Percentiles rank a stretch among this genome's conserved stretches.
Conservation (phyloP, 2,113 vertebrate genomes). For the Saguinus midas region DNA sequence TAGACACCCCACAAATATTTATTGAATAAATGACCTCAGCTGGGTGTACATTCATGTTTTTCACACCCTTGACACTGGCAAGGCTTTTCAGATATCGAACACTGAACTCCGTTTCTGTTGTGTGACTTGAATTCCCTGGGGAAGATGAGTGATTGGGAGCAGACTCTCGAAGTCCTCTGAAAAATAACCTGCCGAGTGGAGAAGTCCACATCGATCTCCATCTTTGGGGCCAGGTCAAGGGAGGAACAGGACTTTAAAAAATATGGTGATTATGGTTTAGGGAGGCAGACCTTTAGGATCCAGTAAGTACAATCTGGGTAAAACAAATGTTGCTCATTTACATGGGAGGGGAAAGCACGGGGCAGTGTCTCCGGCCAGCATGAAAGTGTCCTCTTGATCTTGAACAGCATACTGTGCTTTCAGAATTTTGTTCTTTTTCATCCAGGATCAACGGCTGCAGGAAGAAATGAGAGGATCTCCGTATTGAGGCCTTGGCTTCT, state of each 20-base stretch:
- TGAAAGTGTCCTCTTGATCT: not conserved
- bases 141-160: slow-evolving; percentile 8
- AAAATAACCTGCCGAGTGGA: not conserved
- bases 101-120: not conserved
- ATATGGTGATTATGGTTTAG: not conserved
- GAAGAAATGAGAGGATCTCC: not conserved
- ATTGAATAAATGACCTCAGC: not conserved
- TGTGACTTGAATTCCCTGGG: slow-evolving; percentile 13
- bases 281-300: not conserved
- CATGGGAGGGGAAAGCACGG: slow-evolving; percentile 18
- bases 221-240: not conserved
- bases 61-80: slow-evolving; percentile 22
- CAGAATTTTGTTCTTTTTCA: not conserved
- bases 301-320: not conserved
- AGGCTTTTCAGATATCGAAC: not conserved
- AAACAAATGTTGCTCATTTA: slow-evolving; percentile 42
- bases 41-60: not conserved
- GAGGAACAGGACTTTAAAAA: slow-evolving; percentile 28
- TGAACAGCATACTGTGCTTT: not conserved
- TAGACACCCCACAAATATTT: not conserved
- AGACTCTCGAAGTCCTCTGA: not conserved
- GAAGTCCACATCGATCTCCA: not conserved
- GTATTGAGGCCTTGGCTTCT: not conserved
- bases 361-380: not conserved
- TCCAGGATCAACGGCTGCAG: not conserved